These are phyloP conservation scores for Dryobotodes eremita DNA, from an alignment of 2,888 invertebrate genomes.

Conservation along the genomic window DNA sequence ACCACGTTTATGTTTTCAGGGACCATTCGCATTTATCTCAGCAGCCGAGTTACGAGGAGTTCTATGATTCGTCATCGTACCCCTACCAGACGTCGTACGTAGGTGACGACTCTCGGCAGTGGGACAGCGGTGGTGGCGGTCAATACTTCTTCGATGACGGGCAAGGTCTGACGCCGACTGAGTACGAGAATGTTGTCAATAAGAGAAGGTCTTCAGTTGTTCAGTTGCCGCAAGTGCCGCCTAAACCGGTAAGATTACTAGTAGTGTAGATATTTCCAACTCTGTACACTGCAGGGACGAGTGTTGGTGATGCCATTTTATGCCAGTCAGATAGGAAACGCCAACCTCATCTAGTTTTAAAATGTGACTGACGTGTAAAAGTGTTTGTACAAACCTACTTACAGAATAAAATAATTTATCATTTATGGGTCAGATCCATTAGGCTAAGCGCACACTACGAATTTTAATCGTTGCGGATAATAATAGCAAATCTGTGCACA, in stretches of 20 bases:
- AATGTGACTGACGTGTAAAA: no score
- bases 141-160: slow-evolving; percentile 86
- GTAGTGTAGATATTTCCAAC: no score
- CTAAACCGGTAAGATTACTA: slow-evolving; percentile 79
- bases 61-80: slow-evolving; percentile 92
- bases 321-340: no score
- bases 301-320: no score
- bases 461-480: no score
- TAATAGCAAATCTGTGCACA: no score
- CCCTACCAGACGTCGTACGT: slow-evolving; percentile 91
- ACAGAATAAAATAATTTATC: no score
- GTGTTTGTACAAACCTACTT: no score
- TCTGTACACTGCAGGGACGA: no score
- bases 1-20: slow-evolving; percentile 72
- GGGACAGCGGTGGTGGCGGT: slow-evolving; percentile 94
- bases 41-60: slow-evolving; percentile 92
- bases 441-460: no score
- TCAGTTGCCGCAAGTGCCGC: slow-evolving; percentile 89
- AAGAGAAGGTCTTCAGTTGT: slow-evolving; percentile 90
- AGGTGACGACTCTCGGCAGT: slow-evolving; percentile 93
- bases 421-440: no score
- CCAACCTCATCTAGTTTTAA: no score
- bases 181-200: slow-evolving; percentile 90
- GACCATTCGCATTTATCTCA: slow-evolving; percentile 88
- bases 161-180: slow-evolving; percentile 88